Base-by-base conservation (phyloP, 2,113 vertebrate species). In the Neolamprologus falcicula region DNA sequence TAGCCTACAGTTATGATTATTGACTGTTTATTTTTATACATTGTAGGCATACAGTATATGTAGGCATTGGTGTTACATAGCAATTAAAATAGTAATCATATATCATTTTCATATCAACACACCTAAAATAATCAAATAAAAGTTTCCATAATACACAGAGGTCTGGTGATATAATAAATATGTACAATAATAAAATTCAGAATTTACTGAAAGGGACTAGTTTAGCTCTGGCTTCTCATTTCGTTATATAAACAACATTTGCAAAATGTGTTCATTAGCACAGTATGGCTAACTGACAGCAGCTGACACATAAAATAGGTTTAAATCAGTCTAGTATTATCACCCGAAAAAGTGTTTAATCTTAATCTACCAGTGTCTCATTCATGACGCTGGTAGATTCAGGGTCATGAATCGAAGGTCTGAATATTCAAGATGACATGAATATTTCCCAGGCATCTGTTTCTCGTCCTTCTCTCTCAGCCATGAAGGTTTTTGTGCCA, bases 381-480 rank as follows among this genome's bases (percentile, higher is more conserved):
- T 47, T 88, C 28, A 78, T 79, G 4, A 76, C 2, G 16, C 31
- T 63, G 59, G 31, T 35, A 35, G 16, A 63, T 63, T 63, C 50
- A 52, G 57, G 42, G 37, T 90, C 35, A 42, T 40, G 24, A 57
- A 55, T 26, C 26, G 7, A 24, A 83, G 31, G 71, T 90, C 81
- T 59, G 40, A 63, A 73, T 80, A 89, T 86, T 19, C 13, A 80
- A 84, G 87, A 85, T 86, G 83, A 91, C 83, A 91, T 10, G 3
- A 33, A 90, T 86, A 89, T 92, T 92, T 91, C 80, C 71, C 61
- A 83, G 59, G 83, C 76, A 93, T 91, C 84, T 89, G 86, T 91
- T 89, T 57, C 33, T 79, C 55, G 87, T 78, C 40, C 21, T 81
- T 81, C 45, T 79, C 88, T 63, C 85, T 87, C 82, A 92, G 82